A percentile compares a stretch with the other conserved stretches of the same genome.
Conservation (phyloP, 1,140 invertebrate species). For the Aphaenogaster floridana region DNA sequence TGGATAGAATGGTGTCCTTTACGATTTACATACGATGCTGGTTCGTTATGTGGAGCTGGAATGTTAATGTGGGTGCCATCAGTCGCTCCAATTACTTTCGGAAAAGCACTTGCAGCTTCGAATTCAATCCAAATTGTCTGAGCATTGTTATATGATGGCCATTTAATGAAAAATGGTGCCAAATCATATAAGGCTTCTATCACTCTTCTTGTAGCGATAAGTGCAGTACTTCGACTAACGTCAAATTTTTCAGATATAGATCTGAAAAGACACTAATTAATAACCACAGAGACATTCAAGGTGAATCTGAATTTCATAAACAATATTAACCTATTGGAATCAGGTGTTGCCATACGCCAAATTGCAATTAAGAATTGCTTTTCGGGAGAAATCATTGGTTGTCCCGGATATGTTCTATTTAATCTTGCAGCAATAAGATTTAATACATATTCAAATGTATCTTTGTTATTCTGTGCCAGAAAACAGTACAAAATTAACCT, state of each 20-base stretch:
- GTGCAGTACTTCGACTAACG: slow-evolving; percentile 1
- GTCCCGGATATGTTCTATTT: background rate
- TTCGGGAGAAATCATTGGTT: slow-evolving; percentile 12
- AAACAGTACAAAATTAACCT: slow-evolving; percentile 1
- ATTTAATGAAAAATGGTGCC: slow-evolving; percentile 17
- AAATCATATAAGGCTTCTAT: background rate
- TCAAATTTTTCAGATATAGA: slow-evolving; percentile 18
- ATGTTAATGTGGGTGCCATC: background rate
- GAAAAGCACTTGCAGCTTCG: background rate
- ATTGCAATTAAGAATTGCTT: slow-evolving; percentile 26
- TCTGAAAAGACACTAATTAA: background rate
- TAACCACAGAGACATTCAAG: background rate
- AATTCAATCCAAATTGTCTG: background rate
- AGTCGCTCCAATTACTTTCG: background rate
- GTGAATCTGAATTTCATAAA: background rate
- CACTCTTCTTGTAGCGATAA: background rate
- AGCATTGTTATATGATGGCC: slow-evolving; percentile 21
- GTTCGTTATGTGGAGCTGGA: background rate
- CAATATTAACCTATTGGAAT: slow-evolving; percentile 8
- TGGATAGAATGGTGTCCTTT: background rate
- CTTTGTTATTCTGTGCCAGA: slow-evolving; percentile 20
- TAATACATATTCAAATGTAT: slow-evolving; percentile 10
- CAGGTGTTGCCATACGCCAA: slow-evolving; percentile 29
- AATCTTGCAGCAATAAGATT: background rate
- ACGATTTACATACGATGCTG: slow-evolving; percentile 20